Conservation (phyloP, 2,888 invertebrate species). For the Dynastes maya region DNA sequence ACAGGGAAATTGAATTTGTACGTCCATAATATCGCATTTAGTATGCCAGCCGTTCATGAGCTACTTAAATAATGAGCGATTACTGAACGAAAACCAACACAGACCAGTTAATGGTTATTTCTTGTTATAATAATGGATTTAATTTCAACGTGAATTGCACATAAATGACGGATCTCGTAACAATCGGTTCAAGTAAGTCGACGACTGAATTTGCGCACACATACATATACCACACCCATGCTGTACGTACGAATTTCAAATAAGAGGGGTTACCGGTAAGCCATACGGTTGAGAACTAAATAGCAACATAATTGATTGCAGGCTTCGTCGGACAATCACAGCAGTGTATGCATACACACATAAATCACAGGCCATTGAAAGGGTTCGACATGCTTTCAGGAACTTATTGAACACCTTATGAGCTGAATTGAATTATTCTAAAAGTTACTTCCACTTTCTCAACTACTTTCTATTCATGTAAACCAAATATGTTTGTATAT, state of each 20-base stretch:
- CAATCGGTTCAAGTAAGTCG: slow-evolving; percentile 46
- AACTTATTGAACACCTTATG: not conserved
- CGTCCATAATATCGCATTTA: slow-evolving; percentile 43
- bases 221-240: not conserved
- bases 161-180: slow-evolving; percentile 48
- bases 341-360: no score
- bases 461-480: no score
- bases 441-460: no score
- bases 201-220: slow-evolving; percentile 7
- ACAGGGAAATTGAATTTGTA: slow-evolving; percentile 49
- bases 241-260: slow-evolving; percentile 49
- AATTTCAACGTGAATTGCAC: slow-evolving; percentile 52
- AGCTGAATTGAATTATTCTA: not conserved
- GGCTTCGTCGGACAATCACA: slow-evolving; percentile 54
- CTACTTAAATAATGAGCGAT: slow-evolving; percentile 48
- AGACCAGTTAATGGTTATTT: slow-evolving; percentile 55
- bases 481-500: no score
- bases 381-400: not conserved
- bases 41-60: slow-evolving; percentile 22
- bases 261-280: slow-evolving; percentile 46
- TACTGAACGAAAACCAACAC: slow-evolving; percentile 51
- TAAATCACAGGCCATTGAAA: not conserved
- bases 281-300: slow-evolving; percentile 52
- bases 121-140: slow-evolving; percentile 58
- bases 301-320: slow-evolving; percentile 57